A percentile compares a stretch with the other conserved stretches of the same genome.
phyloP scores from a whole-genome alignment of 1,140 invertebrate species.

The Drosophila santomea region DNA sequence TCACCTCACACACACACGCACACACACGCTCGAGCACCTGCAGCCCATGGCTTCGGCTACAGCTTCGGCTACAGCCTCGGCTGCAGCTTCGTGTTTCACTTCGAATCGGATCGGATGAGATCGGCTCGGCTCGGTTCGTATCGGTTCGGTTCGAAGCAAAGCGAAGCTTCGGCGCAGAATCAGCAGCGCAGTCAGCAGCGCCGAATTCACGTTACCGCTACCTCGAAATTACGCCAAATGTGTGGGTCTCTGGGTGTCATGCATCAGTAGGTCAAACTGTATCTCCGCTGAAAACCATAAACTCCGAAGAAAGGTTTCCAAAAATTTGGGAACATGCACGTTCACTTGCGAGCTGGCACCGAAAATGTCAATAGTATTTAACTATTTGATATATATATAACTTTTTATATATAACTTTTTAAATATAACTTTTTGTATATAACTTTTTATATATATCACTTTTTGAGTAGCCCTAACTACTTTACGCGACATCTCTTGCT shows the following conservation, averaged over 20 bases:
- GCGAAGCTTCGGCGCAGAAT: slow-evolving; percentile 19
- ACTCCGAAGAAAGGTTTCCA: background rate
- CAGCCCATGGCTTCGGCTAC: slow-evolving; percentile 24
- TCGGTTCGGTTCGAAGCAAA: no score
- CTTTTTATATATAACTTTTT: background rate
- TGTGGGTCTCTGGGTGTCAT: slow-evolving; percentile 40
- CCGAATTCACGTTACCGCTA: slow-evolving; percentile 24
- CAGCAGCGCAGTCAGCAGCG: slow-evolving; percentile 41
- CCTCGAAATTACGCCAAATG: slow-evolving; percentile 34
- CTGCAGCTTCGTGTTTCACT: slow-evolving; percentile 22
- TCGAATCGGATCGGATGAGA: slow-evolving; percentile 2
- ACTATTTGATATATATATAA: background rate
- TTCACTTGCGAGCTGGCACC: slow-evolving; percentile 15
- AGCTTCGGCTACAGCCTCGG: slow-evolving; percentile 25
- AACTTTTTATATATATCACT: background rate
- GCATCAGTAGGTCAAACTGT: slow-evolving; percentile 36
- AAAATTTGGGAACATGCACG: slow-evolving; percentile 12
- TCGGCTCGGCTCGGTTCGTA: slow-evolving; percentile 2
- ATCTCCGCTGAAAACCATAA: slow-evolving; percentile 13
- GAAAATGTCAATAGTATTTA: slow-evolving; percentile 4
- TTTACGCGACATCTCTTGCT: no score
- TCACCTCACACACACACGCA: slow-evolving; percentile 3
- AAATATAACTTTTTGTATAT: no score
- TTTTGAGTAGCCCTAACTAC: no score
- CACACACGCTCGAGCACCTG: slow-evolving; percentile 48